A percentile compares a stretch with the other conserved stretches of the same genome.
Evolutionary conservation across 2,113 vertebrate species (phyloP).

Genomic region (Okapia johnstoni): DNA sequence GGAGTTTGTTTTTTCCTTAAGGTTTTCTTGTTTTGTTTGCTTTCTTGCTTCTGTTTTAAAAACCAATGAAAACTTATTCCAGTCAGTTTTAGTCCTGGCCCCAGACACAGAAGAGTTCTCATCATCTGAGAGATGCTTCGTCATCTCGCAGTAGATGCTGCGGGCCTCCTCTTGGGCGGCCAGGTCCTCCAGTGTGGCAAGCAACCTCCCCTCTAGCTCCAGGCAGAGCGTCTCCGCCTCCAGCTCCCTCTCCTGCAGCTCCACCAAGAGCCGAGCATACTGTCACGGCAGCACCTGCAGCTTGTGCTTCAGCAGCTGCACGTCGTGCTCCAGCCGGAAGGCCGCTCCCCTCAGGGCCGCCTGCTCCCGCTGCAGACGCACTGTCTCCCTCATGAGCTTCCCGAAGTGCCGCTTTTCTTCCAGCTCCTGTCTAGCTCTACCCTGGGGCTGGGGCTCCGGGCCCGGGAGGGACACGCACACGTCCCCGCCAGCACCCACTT

Average conservation of each 20-base stretch:
- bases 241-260: not conserved
- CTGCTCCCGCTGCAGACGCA: not conserved
- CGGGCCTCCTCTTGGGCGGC: not conserved
- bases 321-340: not conserved
- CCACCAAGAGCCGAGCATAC: not conserved
- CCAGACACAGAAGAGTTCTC: no score
- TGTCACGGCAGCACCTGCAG: not conserved
- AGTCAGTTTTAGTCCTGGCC: not conserved
- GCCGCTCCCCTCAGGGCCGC: not conserved
- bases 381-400: fast-evolving
- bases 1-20: not conserved
- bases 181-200: not conserved
- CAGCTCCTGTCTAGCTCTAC: not conserved
- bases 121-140: not conserved
- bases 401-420: fast-evolving
- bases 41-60: not conserved
- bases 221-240: not conserved
- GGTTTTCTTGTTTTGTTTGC: not conserved
- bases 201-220: not conserved
- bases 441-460: not conserved
- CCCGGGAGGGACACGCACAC: not conserved
- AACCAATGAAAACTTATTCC: not conserved
- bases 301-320: not conserved
- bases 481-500: not conserved
- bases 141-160: not conserved